Evolutionary conservation across 2,797 vertebrate species (phyloP).

Genomic region (Syndactyla subalaris): DNA sequence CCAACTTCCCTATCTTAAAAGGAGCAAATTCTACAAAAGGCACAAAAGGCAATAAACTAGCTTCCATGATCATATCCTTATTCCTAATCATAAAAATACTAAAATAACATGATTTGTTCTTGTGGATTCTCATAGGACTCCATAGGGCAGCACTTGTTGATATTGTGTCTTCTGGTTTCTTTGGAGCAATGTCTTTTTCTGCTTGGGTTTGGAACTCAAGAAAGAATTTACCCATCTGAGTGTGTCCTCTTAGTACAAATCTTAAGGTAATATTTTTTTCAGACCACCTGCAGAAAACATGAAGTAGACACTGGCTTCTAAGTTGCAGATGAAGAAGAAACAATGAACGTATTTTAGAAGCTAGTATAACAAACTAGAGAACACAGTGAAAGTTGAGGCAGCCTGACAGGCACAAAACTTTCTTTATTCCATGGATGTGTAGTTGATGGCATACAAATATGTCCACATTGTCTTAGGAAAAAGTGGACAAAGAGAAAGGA

Average conservation of each 20-base stretch:
- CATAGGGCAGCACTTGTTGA: background rate
- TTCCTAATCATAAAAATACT: background rate
- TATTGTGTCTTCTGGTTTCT: background rate
- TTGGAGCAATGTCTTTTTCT: background rate
- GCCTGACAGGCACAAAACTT: background rate
- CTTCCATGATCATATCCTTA: background rate
- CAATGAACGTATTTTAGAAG: background rate
- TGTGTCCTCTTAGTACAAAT: background rate
- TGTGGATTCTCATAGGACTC: background rate
- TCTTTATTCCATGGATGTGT: background rate
- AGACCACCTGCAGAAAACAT: background rate
- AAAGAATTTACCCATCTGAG: background rate
- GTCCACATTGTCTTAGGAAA: background rate
- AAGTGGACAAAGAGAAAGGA: background rate
- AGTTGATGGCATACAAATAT: background rate
- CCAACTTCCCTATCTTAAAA: background rate
- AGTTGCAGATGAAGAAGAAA: background rate
- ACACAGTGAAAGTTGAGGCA: background rate
- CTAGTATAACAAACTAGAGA: background rate
- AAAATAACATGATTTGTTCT: background rate
- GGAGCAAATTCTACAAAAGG: background rate
- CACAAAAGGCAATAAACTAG: background rate
- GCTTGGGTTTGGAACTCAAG: background rate
- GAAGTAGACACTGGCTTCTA: background rate
- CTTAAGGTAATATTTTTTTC: background rate